Conservation (phyloP, 2,888 invertebrate genomes). For the Cataglyphis cursor region DNA sequence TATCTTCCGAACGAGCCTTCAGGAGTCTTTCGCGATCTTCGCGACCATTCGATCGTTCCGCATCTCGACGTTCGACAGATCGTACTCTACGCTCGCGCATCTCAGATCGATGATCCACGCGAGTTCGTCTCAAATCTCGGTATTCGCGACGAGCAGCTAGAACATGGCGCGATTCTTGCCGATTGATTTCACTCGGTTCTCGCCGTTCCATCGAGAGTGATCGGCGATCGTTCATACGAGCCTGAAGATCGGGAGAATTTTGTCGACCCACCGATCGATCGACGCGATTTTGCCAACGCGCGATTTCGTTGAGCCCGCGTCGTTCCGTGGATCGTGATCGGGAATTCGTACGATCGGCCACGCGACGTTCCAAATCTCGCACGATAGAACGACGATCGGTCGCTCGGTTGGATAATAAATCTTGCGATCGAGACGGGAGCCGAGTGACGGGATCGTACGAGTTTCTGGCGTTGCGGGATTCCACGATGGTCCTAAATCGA, state of each 20-base stretch:
- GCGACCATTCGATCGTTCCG: conserved; percentile 19
- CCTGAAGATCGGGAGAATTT: conserved; percentile 28
- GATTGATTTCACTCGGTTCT: not conserved
- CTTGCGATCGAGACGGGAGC: conserved; percentile 43
- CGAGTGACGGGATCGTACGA: conserved; percentile 45
- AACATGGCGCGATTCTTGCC: conserved; percentile 19
- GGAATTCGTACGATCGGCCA: conserved; percentile 33
- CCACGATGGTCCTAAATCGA: conserved; percentile 7
- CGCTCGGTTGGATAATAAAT: conserved; percentile 25
- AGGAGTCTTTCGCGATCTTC: not conserved
- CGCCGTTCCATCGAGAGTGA: conserved; percentile 48
- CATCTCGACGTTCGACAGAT: conserved; percentile 41
- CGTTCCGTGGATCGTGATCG: conserved; percentile 53
- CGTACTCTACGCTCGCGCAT: conserved; percentile 46
- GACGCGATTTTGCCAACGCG: conserved; percentile 22
- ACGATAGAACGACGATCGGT: conserved; percentile 32
- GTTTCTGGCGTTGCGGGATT: conserved; percentile 24
- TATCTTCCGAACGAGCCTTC: not conserved
- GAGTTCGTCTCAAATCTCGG: conserved; percentile 23
- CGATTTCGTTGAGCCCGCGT: conserved; percentile 18
- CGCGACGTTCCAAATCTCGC: conserved; percentile 40
- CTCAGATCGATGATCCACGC: conserved; percentile 27
- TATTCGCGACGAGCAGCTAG: conserved; percentile 31
- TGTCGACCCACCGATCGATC: conserved; percentile 43
- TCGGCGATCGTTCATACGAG: conserved; percentile 15